Evolutionary conservation across 2,888 invertebrate species (phyloP), one percentile per base, ranked within the genome.

Genomic region (Dryobota labecula): DNA sequence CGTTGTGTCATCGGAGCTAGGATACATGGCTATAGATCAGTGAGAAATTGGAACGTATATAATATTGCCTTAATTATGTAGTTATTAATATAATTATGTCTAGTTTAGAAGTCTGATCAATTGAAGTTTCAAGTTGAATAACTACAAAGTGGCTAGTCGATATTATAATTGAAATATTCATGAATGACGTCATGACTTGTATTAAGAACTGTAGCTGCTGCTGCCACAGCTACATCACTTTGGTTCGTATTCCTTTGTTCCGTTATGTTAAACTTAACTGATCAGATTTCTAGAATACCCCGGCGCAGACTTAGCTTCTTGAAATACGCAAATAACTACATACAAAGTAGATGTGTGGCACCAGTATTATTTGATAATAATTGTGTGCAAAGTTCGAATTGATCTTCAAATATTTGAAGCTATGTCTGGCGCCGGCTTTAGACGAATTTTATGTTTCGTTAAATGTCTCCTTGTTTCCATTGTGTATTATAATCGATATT

Each of bases 381-480:
- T 41, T 41, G 2, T 27, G 20, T 27, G 24, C 15, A 20, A 47
- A 18, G n/a, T 38, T 64, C 33, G 11, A 36, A 20, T 20, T n/a
- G n/a, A 41, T 9, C 2, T 27, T 54, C 33, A 70, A 49, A 45
- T 24, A 36, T 71, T 60, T 36, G 27, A 53, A 30, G 53, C 15
- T 51, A 43, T 9, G 43, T 45, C 2, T 47, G 2, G 24, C 47
- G 7, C 24, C 43, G 36, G 24, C 11, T 45, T 60, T 60, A 57
- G 30, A 51, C 15, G 45, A 73, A 20, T 64, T 49, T 30, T 57
- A 24, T 27, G 15, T 70, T 61, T 30, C 5, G 27, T 64, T 69
- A 27, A 27, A 56, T 56, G 33, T 70, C 8, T 70, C 53, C 67
- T 41, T 68, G 30, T 69, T 58, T 72, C 43, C 45, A 53, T 63